Conservation (phyloP, 2,888 invertebrate genomes). For the Heterodera filipjevi region DNA sequence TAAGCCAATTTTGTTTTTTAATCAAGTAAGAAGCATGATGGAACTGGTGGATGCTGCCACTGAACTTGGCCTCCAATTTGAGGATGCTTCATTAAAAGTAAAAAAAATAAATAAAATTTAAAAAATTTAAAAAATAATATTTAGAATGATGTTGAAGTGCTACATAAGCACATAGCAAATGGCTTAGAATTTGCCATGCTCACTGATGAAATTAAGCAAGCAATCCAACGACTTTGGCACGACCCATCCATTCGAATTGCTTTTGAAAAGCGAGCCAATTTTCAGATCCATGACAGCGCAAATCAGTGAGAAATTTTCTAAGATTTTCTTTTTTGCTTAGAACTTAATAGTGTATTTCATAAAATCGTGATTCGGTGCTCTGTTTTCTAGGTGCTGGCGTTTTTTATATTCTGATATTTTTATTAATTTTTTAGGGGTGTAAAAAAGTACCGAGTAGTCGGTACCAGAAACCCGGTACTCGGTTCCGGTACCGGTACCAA, state of each 20-base stretch:
- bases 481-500: no score
- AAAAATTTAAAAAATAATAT: not conserved
- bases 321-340: no score
- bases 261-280: conserved; percentile 42
- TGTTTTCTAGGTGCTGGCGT: no score
- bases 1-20: no score
- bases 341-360: no score
- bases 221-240: conserved; percentile 50
- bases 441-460: no score
- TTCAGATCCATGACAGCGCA: conserved; percentile 49
- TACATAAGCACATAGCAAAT: conserved; percentile 34
- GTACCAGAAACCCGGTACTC: no score
- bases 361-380: no score
- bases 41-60: conserved; percentile 39
- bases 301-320: conserved; percentile 41
- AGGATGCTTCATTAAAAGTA: conserved; percentile 8
- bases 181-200: conserved; percentile 42
- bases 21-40: conserved; percentile 32
- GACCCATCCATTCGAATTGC: conserved; percentile 32
- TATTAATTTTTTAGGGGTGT: no score
- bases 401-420: not conserved
- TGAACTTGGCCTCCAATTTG: conserved; percentile 27
- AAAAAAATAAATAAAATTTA: not conserved
- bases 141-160: conserved; percentile 16
- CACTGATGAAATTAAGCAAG: conserved; percentile 35